Conservation (phyloP, 2,797 vertebrate species). For the Sebastiscus albofasciatus region DNA sequence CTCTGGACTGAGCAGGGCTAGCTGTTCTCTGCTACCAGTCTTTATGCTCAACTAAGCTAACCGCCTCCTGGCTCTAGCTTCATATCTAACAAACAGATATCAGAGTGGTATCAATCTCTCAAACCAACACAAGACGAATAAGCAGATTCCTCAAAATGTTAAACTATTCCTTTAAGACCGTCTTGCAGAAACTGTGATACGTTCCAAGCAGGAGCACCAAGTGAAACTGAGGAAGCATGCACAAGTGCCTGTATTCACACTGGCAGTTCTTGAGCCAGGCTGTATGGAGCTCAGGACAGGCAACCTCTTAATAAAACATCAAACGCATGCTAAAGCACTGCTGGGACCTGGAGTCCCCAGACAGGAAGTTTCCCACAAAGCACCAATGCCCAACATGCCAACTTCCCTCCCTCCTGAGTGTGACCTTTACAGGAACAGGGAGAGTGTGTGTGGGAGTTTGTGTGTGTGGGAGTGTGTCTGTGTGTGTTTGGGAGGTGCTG, state of each 20-base stretch:
- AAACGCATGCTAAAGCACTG: conserved; percentile 66
- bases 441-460: neutral
- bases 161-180: neutral
- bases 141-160: neutral
- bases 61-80: neutral
- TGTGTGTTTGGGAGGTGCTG: conserved; percentile 32
- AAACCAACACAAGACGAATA: neutral
- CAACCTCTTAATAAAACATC: conserved; percentile 69
- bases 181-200: conserved; percentile 9
- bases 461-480: neutral
- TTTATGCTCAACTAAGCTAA: conserved; percentile 1
- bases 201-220: conserved; percentile 23
- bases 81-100: neutral
- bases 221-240: conserved; percentile 51
- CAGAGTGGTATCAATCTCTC: neutral
- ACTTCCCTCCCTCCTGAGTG: conserved; percentile 26
- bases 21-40: neutral
- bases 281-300: conserved; percentile 30
- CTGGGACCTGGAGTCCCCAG: conserved; percentile 46
- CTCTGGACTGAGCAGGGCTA: neutral
- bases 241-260: conserved; percentile 25
- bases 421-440: conserved; percentile 50
- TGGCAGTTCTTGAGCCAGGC: conserved; percentile 6
- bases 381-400: conserved; percentile 55
- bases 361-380: conserved; percentile 66